These are phyloP conservation scores for Archocentrus centrarchus DNA, from an alignment of 2,113 vertebrate genomes.

Conservation along the genomic window DNA sequence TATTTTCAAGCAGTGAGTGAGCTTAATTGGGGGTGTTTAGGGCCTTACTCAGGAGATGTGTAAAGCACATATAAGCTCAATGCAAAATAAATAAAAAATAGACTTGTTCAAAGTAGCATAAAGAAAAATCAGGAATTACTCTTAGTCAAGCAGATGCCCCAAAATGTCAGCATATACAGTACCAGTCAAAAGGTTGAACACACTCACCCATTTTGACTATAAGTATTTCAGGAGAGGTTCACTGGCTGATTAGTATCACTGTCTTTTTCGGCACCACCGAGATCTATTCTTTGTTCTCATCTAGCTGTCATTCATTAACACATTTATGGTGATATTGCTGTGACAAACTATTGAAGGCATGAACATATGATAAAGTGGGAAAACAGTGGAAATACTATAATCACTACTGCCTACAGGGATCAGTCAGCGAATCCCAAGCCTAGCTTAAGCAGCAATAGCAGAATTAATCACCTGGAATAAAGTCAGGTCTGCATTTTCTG, in stretches of 20 bases:
- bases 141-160: neutral
- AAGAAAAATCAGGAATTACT: neutral
- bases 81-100: neutral
- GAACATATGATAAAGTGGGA: slow-evolving; percentile 28
- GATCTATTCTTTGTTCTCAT: neutral
- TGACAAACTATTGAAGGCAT: slow-evolving; percentile 18
- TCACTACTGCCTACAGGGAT: slow-evolving; percentile 44
- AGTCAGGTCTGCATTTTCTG: slow-evolving; percentile 50
- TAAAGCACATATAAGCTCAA: neutral
- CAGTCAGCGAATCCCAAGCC: slow-evolving; percentile 47
- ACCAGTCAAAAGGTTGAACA: too few species aligned
- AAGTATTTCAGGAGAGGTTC: neutral
- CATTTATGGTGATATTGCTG: neutral
- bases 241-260: neutral
- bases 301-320: neutral
- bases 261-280: neutral
- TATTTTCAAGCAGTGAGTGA: neutral
- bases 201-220: too few species aligned
- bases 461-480: slow-evolving; percentile 71
- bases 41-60: neutral
- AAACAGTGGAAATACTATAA: slow-evolving; percentile 53
- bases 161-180: neutral
- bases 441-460: slow-evolving; percentile 24
- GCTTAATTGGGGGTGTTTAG: too few species aligned
- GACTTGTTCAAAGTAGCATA: neutral